Evolutionary conservation across 2,888 invertebrate species (phyloP).

Genomic region (Pseudeuparius sepicola): DNA sequence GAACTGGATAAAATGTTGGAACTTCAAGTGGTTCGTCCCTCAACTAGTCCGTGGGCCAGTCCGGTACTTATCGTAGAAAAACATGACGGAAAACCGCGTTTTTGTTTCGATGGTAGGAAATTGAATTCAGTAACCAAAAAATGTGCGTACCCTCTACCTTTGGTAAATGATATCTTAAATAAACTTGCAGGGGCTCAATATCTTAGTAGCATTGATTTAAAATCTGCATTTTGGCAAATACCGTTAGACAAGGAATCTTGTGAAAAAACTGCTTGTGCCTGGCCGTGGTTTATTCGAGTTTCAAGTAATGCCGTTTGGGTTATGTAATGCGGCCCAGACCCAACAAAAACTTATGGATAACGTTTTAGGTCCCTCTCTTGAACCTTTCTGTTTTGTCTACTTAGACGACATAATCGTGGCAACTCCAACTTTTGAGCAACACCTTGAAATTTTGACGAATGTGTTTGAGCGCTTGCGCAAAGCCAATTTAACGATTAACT

Average conservation of each 20-base stretch:
- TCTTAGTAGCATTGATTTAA: conserved; percentile 21
- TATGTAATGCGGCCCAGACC: conserved; percentile 21
- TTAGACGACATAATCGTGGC: too few species aligned
- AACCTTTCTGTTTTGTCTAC: too few species aligned
- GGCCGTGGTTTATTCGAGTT: conserved; percentile 26
- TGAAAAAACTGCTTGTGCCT: conserved; percentile 21
- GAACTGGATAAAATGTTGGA: conserved; percentile 19
- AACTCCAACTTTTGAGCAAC: too few species aligned
- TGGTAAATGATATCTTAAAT: conserved; percentile 19
- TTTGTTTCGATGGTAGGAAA: conserved; percentile 25
- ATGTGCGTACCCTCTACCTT: conserved; percentile 25
- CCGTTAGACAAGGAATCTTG: conserved; percentile 15
- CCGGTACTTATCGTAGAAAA: conserved; percentile 20
- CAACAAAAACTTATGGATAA: conserved; percentile 22
- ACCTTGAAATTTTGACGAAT: conserved; percentile 3
- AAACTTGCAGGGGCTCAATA: conserved; percentile 14
- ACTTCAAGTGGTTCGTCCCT: conserved; percentile 22
- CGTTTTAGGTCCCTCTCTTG: too few species aligned
- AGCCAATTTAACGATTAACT: too few species aligned
- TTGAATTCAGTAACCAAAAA: conserved; percentile 23
- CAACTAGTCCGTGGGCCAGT: conserved; percentile 24
- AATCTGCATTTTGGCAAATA: conserved; percentile 25
- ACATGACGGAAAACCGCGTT: conserved; percentile 10
- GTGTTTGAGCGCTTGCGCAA: background rate
- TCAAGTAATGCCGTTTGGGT: conserved; percentile 20